Base-by-base conservation (phyloP, 2,888 invertebrate genomes). In the Drosophila atripex region DNA sequence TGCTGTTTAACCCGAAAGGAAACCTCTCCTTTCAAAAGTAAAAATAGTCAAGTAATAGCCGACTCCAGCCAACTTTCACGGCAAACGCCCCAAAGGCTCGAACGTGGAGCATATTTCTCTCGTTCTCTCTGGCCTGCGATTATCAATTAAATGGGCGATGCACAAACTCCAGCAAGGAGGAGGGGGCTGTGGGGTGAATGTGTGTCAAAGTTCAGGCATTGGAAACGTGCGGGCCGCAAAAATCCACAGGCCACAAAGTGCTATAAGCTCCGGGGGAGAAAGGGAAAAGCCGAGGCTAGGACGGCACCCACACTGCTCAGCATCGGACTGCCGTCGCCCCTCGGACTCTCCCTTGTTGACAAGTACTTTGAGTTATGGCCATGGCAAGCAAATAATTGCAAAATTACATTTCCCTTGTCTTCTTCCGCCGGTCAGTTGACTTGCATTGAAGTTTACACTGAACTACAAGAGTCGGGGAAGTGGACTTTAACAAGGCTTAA, bases 331-430 rank as follows among this genome's bases (percentile, higher is more conserved):
- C 50, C 50, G 21, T 16, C 30, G 1, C 41, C 12, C 49, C 14
- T 25, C 21, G 25, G 32, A 9, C 30, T 18, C 43, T 35, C 54
- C 46, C 49, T 32, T 45, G 70, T 47, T 71, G 71, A 71, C 71
- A 71, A 71, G 64, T 71, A 68, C 71, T 71, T 47, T 85, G 84
- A 85, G 86, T 87, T 84, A 85, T 87, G 84, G 73, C 80, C 78
- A 56, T 75, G 74, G 87, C 87, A 60, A 75, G 82, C 85, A 85
- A 85, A 87, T 87, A 85, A 85, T 87, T 85, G 80, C 78, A 65
- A 85, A 85, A 85, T 84, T 86, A 82, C 84, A 86, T 74, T 47
- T 69, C 41, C 59, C 69, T 65, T 30, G 43, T 30, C 57, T 14
- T 58, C 58, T 68, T 68, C 49, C 30, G 32, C 43, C 28, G 25